Percentiles rank a stretch among this genome's conserved stretches.
Conservation (phyloP, 2,888 invertebrate genomes). For the Escarpia spicata region DNA sequence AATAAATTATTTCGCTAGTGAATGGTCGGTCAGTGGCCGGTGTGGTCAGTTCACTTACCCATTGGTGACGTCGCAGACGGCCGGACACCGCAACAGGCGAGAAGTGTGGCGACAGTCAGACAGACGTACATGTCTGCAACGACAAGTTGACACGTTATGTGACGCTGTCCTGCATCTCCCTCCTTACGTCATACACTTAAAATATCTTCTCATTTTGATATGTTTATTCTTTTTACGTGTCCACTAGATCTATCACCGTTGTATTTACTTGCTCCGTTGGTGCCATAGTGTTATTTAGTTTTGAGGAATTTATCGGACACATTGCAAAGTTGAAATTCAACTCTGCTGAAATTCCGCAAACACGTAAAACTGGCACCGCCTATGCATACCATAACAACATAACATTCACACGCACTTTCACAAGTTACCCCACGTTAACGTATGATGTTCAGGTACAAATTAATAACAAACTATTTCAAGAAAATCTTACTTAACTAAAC, state of each 20-base stretch:
- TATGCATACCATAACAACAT: neutral
- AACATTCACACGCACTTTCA: neutral
- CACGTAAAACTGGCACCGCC: neutral
- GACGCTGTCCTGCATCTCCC: neutral
- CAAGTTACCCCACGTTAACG: too few relatives aligned
- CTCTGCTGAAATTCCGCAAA: neutral
- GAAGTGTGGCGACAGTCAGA: slow-evolving; percentile 16
- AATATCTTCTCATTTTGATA: neutral
- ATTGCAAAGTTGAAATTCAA: neutral
- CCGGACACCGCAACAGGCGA: slow-evolving; percentile 6
- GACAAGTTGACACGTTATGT: neutral
- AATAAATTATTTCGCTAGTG: too few relatives aligned
- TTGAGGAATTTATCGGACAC: neutral
- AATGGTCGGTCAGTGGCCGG: neutral
- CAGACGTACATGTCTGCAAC: slow-evolving; percentile 11
- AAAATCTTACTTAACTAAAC: too few relatives aligned
- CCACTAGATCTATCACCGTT: too few relatives aligned
- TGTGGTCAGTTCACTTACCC: neutral
- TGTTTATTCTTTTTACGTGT: neutral
- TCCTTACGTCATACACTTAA: neutral
- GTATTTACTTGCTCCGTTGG: neutral
- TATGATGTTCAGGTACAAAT: too few relatives aligned
- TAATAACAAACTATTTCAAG: too few relatives aligned
- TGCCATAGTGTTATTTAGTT: neutral
- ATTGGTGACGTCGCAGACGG: neutral